phyloP scores from a whole-genome alignment of 2,113 vertebrate genomes.

The Scalopus aquaticus region DNA sequence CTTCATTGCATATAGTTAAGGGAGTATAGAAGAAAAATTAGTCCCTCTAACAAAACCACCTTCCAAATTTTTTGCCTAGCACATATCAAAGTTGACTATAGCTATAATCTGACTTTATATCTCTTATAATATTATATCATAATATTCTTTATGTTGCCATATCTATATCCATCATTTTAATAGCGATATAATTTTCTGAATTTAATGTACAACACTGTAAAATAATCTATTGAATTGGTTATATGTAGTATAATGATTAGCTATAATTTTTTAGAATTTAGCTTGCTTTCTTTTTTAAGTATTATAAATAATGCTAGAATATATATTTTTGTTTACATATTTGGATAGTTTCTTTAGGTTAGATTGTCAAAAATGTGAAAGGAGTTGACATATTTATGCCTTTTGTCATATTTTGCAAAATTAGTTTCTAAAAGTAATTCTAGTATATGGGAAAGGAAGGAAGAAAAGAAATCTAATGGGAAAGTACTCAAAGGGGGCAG shows the following conservation, averaged over 20 bases:
- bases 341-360: slow-evolving; percentile 25
- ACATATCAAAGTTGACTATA: neutral
- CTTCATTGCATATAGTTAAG: slow-evolving; percentile 9
- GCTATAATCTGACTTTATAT: slow-evolving; percentile 10
- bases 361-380: slow-evolving; percentile 11
- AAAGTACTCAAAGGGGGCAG: neutral
- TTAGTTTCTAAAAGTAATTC: slow-evolving; percentile 39
- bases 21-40: neutral
- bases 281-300: neutral
- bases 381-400: neutral
- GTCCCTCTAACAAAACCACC: neutral
- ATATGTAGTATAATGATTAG: neutral
- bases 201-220: neutral
- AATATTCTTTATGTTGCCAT: neutral
- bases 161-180: slow-evolving; percentile 26
- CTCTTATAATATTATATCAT: neutral
- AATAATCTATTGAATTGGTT: neutral
- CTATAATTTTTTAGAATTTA: slow-evolving; percentile 34
- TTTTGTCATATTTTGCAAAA: neutral
- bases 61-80: neutral
- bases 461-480: neutral
- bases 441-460: neutral
- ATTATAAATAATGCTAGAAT: slow-evolving; percentile 20
- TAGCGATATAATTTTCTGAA: neutral
- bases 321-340: slow-evolving; percentile 36